A percentile compares a stretch with the other conserved stretches of the same genome.
phyloP scores from a whole-genome alignment of 1,140 invertebrate species.

The Neodiprion fabricii region DNA sequence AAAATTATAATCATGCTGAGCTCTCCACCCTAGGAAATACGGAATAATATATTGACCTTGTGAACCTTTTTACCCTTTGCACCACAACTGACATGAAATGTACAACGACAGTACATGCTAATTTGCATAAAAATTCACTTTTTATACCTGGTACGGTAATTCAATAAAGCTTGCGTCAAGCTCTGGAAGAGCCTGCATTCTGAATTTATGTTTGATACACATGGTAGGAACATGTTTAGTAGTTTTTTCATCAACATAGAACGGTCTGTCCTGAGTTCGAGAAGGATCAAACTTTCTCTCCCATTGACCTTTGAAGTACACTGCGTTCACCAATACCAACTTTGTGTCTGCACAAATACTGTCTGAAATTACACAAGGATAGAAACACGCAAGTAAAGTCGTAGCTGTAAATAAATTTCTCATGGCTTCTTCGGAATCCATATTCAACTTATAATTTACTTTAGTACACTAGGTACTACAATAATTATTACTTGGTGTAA shows the following conservation, averaged over 20 bases:
- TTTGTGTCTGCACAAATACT: conserved; percentile 60
- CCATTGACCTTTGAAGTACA: conserved; percentile 90
- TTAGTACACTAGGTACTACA: conserved; percentile 32
- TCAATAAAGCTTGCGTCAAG: conserved; percentile 59
- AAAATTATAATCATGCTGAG: conserved; percentile 70
- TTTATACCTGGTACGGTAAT: conserved; percentile 62
- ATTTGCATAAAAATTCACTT: neutral
- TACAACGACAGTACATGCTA: neutral
- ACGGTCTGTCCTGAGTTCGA: conserved; percentile 64
- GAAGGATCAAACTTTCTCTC: conserved; percentile 69
- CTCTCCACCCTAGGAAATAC: conserved; percentile 55
- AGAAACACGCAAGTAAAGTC: conserved; percentile 63
- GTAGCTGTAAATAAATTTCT: conserved; percentile 64
- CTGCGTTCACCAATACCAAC: conserved; percentile 81
- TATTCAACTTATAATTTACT: no score
- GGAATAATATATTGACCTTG: conserved; percentile 13
- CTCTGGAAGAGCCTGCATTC: conserved; percentile 45
- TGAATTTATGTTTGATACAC: conserved; percentile 53
- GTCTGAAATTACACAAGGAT: conserved; percentile 65
- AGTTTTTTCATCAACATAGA: conserved; percentile 54
- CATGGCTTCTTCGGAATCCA: no score
- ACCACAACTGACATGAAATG: neutral
- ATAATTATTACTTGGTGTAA: conserved; percentile 50
- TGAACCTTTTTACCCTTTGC: neutral
- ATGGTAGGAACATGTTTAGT: conserved; percentile 62